Conservation (phyloP, 1,140 invertebrate species). For the Apis mellifera region DNA sequence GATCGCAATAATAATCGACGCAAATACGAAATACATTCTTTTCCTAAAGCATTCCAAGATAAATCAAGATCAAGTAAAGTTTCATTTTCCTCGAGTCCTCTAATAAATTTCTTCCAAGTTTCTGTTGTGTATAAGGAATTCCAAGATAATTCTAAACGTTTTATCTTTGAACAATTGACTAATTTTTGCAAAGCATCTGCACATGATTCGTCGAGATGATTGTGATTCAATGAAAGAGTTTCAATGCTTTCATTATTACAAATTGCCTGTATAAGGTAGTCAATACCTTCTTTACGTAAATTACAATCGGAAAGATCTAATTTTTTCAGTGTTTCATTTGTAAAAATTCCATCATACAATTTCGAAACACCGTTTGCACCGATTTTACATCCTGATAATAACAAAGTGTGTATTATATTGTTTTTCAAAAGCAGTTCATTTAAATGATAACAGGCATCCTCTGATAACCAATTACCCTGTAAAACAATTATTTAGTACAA, state of each 20-base stretch:
- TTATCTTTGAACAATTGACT: conserved; percentile 70
- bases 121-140: conserved; percentile 72
- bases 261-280: conserved; percentile 68
- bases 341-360: conserved; percentile 70
- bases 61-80: conserved; percentile 71
- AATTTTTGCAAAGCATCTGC: conserved; percentile 64
- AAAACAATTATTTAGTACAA: background rate
- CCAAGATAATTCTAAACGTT: conserved; percentile 79
- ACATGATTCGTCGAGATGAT: conserved; percentile 71
- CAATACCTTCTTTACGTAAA: conserved; percentile 76
- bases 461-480: conserved; percentile 76
- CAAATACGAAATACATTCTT: conserved; percentile 59
- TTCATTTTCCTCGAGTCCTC: conserved; percentile 66
- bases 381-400: conserved; percentile 79
- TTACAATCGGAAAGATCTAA: conserved; percentile 79
- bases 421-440: conserved; percentile 76
- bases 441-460: conserved; percentile 79
- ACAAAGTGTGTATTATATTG: conserved; percentile 69
- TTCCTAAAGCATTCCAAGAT: conserved; percentile 76
- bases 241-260: conserved; percentile 62
- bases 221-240: conserved; percentile 75
- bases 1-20: conserved; percentile 55
- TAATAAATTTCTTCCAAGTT: conserved; percentile 69
- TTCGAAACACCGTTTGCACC: conserved; percentile 70
- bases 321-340: conserved; percentile 63